Evolutionary conservation across 2,113 vertebrate species (phyloP).

Genomic region (Aspidoscelis tigris): DNA sequence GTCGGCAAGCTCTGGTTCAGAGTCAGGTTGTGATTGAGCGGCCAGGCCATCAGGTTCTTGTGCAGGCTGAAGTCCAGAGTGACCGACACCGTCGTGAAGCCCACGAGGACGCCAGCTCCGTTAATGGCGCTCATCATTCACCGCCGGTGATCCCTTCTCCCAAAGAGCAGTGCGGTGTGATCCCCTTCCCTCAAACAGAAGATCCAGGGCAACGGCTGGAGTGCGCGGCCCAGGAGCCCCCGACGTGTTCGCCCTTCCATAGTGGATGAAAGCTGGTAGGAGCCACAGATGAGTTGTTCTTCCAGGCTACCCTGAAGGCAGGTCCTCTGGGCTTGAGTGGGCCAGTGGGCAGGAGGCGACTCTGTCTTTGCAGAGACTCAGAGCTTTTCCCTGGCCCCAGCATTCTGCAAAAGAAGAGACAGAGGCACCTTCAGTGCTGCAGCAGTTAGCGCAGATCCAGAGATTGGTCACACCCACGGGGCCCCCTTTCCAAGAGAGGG

Average conservation of each 20-base stretch:
- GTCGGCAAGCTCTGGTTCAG: conserved; percentile 75
- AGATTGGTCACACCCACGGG: too few species aligned
- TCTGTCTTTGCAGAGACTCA: conserved; percentile 50
- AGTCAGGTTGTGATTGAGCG: conserved; percentile 75
- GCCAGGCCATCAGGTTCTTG: conserved; percentile 81
- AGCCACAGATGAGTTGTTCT: conserved; percentile 34
- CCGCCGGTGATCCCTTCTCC: conserved; percentile 26
- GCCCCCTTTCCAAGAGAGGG: neutral
- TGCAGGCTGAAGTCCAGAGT: conserved; percentile 77
- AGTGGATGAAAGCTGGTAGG: conserved; percentile 21
- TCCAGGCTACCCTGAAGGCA: conserved; percentile 19
- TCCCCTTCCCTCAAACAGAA: conserved; percentile 25
- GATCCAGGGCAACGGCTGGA: conserved; percentile 52
- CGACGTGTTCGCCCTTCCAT: conserved; percentile 62
- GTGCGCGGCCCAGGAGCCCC: conserved; percentile 52
- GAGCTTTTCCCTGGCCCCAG: conserved; percentile 49
- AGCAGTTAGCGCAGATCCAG: neutral
- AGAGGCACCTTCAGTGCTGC: conserved; percentile 28
- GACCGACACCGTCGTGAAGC: conserved; percentile 78
- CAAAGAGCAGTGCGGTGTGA: conserved; percentile 45
- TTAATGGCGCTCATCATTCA: conserved; percentile 78
- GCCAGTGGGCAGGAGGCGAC: conserved; percentile 13
- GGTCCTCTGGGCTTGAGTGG: conserved; percentile 18
- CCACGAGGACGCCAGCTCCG: conserved; percentile 76
- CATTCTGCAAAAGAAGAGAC: conserved; percentile 68